A percentile compares a stretch with the other conserved stretches of the same genome.
Conservation (phyloP, 2,113 vertebrate species). For the Ageneiosus marmoratus region DNA sequence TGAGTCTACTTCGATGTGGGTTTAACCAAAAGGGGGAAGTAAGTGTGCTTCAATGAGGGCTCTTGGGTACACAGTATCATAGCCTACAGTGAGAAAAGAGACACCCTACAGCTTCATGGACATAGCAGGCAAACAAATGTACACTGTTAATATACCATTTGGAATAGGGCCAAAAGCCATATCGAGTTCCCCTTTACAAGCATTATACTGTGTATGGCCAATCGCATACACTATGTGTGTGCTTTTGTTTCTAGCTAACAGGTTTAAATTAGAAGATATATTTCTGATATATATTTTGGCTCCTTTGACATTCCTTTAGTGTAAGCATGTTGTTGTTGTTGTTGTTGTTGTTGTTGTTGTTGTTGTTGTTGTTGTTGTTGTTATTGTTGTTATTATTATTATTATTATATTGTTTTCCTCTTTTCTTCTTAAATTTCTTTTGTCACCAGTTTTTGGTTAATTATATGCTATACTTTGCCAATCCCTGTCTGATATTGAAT, state of each 20-base stretch:
- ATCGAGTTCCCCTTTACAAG: neutral
- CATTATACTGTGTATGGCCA: neutral
- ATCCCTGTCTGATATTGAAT: no score
- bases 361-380: no score
- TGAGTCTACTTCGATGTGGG: neutral
- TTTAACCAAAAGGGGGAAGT: neutral
- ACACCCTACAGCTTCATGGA: neutral
- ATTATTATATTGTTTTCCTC: no score
- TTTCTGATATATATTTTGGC: neutral
- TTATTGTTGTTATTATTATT: no score
- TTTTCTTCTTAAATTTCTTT: no score
- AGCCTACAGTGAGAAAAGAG: neutral
- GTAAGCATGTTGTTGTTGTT: no score
- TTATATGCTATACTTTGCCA: no score
- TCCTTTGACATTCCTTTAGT: neutral
- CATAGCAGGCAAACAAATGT: neutral
- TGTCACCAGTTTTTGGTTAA: no score
- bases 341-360: no score
- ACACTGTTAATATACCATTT: neutral
- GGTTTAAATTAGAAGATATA: neutral
- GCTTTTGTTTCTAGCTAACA: neutral
- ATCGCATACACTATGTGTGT: neutral
- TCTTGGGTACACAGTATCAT: neutral
- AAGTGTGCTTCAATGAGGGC: neutral
- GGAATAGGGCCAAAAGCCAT: neutral